Conservation (phyloP, 2,113 vertebrate species). For the Terrapene triunguis region DNA sequence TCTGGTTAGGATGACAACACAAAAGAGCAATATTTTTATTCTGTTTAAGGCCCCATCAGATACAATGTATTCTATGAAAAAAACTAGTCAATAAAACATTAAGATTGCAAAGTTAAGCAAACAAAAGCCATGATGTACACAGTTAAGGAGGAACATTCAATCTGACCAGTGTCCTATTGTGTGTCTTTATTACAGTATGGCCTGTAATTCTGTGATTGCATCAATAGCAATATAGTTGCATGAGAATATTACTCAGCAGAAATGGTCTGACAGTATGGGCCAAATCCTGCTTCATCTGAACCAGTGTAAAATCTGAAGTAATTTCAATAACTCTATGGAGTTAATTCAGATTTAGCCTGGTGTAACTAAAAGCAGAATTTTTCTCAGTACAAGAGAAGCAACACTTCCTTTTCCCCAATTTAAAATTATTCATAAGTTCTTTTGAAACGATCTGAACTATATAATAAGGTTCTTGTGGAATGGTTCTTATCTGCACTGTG, state of each 20-base stretch:
- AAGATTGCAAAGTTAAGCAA: constrained; percentile 62
- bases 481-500: neutral
- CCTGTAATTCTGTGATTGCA: neutral
- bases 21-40: constrained; percentile 56
- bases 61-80: constrained; percentile 28
- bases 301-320: neutral
- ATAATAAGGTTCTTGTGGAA: neutral
- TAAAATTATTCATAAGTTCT: neutral
- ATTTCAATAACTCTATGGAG: neutral
- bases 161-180: neutral
- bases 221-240: neutral
- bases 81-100: constrained; percentile 68
- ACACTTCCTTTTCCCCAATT: neutral
- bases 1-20: constrained; percentile 63
- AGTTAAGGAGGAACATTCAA: neutral
- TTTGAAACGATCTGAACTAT: neutral
- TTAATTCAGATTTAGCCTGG: constrained; percentile 16
- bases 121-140: constrained; percentile 47
- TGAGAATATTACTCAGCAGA: constrained; percentile 37
- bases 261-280: neutral
- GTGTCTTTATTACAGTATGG: neutral
- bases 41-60: constrained; percentile 39
- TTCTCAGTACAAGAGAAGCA: neutral
- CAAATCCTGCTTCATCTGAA: neutral
- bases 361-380: neutral